These are phyloP conservation scores for Tuberolachnus salignus DNA, from an alignment of 2,888 invertebrate species.

Conservation along the genomic window DNA sequence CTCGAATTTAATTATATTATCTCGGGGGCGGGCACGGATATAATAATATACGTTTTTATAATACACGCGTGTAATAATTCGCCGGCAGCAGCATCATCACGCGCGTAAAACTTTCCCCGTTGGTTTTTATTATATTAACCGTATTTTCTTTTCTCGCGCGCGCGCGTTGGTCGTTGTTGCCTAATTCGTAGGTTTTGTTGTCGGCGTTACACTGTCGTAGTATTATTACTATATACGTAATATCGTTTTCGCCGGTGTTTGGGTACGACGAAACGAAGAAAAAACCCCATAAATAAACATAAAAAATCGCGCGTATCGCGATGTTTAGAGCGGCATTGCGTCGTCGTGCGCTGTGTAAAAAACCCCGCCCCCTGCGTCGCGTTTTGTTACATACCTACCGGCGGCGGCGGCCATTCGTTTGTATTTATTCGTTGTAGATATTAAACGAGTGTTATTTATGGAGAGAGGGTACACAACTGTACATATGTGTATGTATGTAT, in stretches of 20 bases:
- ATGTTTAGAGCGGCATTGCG: background rate
- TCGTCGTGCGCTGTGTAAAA: background rate
- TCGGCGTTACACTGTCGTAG: background rate
- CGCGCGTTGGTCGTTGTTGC: too few species aligned
- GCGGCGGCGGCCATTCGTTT: background rate
- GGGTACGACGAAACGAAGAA: background rate
- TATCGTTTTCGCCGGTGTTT: too few species aligned
- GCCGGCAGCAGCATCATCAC: too few species aligned
- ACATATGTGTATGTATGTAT: background rate
- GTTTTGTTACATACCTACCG: background rate
- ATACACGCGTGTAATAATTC: too few species aligned
- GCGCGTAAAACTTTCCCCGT: too few species aligned
- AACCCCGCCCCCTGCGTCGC: background rate
- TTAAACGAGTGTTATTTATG: background rate
- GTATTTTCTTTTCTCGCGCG: too few species aligned
- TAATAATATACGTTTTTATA: too few species aligned
- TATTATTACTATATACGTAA: conserved; percentile 5
- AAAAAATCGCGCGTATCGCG: background rate
- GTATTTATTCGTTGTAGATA: background rate
- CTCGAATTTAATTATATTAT: too few species aligned
- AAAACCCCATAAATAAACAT: conserved; percentile 2
- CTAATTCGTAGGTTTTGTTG: too few species aligned
- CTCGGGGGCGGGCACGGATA: too few species aligned
- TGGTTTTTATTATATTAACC: too few species aligned
- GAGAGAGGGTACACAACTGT: background rate